A percentile compares a stretch with the other conserved stretches of the same genome.
Conservation (phyloP, 2,888 invertebrate genomes). For the Acronicta leporina region DNA sequence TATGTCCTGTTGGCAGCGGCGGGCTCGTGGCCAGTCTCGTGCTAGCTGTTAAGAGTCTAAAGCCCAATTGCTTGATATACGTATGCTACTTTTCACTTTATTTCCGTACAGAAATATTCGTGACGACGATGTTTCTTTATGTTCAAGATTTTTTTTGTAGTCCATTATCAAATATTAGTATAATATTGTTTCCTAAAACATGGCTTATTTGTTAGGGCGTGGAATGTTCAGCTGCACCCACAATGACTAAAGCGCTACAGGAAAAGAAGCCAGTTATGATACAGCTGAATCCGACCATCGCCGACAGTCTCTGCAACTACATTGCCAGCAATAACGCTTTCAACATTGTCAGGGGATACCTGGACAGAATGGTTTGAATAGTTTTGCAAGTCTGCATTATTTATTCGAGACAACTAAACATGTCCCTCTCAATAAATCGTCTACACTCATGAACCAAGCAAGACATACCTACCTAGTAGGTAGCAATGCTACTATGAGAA, state of each 20-base stretch:
- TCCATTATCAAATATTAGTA: no score
- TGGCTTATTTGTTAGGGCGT: slow-evolving; percentile 90
- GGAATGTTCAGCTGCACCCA: slow-evolving; percentile 95
- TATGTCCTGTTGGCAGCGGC: slow-evolving; percentile 72
- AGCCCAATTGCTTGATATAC: slow-evolving; percentile 69
- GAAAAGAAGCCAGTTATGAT: slow-evolving; percentile 91
- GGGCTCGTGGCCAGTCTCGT: slow-evolving; percentile 67
- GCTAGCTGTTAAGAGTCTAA: slow-evolving; percentile 69
- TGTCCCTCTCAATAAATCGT: no score
- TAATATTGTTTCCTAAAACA: background rate
- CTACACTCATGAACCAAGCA: no score
- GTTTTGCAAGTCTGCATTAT: background rate
- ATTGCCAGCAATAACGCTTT: slow-evolving; percentile 94
- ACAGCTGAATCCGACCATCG: slow-evolving; percentile 91
- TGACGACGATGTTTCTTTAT: no score
- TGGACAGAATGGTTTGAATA: slow-evolving; percentile 91
- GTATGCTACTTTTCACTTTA: slow-evolving; percentile 44
- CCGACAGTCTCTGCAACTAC: slow-evolving; percentile 94
- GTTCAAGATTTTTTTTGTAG: no score
- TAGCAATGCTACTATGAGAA: no score
- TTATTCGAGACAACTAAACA: background rate
- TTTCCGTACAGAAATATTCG: no score
- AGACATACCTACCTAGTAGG: no score
- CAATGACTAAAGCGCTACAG: slow-evolving; percentile 91
- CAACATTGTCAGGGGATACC: slow-evolving; percentile 91